A percentile compares a stretch with the other conserved stretches of the same genome.
Evolutionary conservation across 2,888 invertebrate genomes (phyloP).

Genomic region (Lobophora halterata): DNA sequence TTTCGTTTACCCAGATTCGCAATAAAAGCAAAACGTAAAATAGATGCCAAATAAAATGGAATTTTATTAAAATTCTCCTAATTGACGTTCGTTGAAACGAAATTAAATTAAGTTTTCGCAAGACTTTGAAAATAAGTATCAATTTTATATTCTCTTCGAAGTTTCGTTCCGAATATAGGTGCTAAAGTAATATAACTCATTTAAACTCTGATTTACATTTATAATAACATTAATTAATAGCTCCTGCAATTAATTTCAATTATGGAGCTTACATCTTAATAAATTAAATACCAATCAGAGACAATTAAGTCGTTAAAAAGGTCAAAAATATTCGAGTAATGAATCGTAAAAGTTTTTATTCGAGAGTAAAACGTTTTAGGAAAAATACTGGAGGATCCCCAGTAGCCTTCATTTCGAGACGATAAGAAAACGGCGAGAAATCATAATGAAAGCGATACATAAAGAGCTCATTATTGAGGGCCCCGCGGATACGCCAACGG

Average conservation of each 20-base stretch:
- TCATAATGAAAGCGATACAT: slow-evolving; percentile 79
- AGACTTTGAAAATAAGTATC: background rate
- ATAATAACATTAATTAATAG: too few species aligned
- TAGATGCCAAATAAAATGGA: too few species aligned
- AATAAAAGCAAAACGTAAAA: too few species aligned
- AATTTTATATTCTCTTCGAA: slow-evolving; percentile 6
- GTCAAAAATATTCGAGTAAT: background rate
- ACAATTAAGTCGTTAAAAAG: slow-evolving; percentile 3
- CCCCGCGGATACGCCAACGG: too few species aligned
- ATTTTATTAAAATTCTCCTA: slow-evolving; percentile 13
- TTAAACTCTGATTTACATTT: too few species aligned
- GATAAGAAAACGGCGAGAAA: slow-evolving; percentile 78
- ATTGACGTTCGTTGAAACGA: slow-evolving; percentile 12
- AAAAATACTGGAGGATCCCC: slow-evolving; percentile 94
- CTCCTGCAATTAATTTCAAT: slow-evolving; percentile 15
- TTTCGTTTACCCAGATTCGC: slow-evolving; percentile 10
- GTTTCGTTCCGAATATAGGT: too few species aligned
- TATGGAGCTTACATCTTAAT: slow-evolving; percentile 4
- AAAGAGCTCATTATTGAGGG: slow-evolving; percentile 70
- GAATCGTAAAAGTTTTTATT: slow-evolving; percentile 8
- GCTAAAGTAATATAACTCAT: too few species aligned
- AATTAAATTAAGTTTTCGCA: slow-evolving; percentile 4
- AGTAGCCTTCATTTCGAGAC: slow-evolving; percentile 77
- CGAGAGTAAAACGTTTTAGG: slow-evolving; percentile 69
- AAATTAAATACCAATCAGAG: slow-evolving; percentile 10